Evolutionary conservation across 2,888 invertebrate species (phyloP), one percentile per base, ranked within the genome.

Genomic region (Caenorhabditis afra): DNA sequence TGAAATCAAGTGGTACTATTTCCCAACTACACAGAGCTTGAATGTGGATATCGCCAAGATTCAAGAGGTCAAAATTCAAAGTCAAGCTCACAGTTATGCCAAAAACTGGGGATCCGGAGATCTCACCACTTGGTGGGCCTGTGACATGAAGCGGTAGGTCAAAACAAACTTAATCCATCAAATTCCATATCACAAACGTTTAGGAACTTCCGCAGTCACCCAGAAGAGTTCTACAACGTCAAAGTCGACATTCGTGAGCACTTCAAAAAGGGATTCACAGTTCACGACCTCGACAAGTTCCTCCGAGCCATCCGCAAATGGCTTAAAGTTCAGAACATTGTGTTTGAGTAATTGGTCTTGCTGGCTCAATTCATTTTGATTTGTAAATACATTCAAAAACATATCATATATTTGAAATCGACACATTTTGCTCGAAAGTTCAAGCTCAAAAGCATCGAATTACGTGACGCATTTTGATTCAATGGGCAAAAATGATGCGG

Each of bases 251-350:
- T 66, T n/a, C 71, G 78, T 12, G 78, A 78, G 22, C 55, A 55
- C 0, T 78, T 71, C 67, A 62, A 78, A n/a, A 78, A 78, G 29
- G 78, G 78, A 23, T 73, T 78, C 57, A 78, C 78, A n/a, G 78
- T 78, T 1, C 47, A 78, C 12, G 67, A 78, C 7, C 10, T 73
- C 7, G 35, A 67, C 29, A 47, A 29, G 20, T 78, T 78, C 39
- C 14, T 78, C 18, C 16, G 23, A 3, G 78, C 73, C 3, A 45
- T 78, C 16, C 58, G 78, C n/a, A 78, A 37, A 47, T 59, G 57
- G 49, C 57, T 62, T 23, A 73, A 73, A 20, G 58, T 37, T 12
- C 61, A 66, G n/a, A 47, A 53, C 22, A 78, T 78, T 41, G 52
- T 44, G n/a, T 70, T 68, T 22, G 73, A 64, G 29, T 73, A 49